Base-by-base conservation (phyloP, 2,888 invertebrate genomes). In the Phoronis australis region DNA sequence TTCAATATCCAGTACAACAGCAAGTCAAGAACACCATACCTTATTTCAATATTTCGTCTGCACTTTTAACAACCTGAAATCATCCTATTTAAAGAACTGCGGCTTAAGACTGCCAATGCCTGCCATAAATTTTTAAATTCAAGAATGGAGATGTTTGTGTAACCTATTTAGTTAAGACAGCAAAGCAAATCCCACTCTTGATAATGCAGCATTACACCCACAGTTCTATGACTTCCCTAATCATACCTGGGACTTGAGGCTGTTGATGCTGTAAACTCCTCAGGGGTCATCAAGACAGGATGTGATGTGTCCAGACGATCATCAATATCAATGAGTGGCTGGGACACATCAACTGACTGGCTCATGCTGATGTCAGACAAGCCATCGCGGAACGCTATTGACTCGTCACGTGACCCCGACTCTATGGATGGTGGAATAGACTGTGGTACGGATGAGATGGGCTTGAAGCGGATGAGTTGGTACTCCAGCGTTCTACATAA, bases 241-340 rank as follows among this genome's bases (percentile, higher is more conserved):
- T 21, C 12, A 23, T 55, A 65, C 65, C 62, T 63, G 4, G 65
- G 63, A 51, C 64, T 65, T 2, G 65, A 57, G 54, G 83, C 84
- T 61, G n/a, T n/a, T n/a, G n/a, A n/a, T n/a, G n/a, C n/a, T 56
- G 82, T 84, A 62, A 92, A 92, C 20, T 89, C 90, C 68, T 91
- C 90, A 0, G 92, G 91, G 0, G 91, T 90, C 85, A 91, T 54
- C 2, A 71, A 57, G n/a, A 68, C 53, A 3, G 69, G 68, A 20
- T 63, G 60, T 18, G 57, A 45, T 25, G 88, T 55, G 12, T 52
- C 50, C 21, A 37, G 47, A 12, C 38, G 44, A n/a, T 48, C 45
- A 37, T 53, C 55, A n/a, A 42, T 50, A 44, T 76, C 75, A 26
- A 70, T 63, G 61, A 80, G 64, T 50, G 73, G 60, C 66, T 80